Conservation (phyloP, 2,888 invertebrate genomes). For the Hybos culiciformis region DNA sequence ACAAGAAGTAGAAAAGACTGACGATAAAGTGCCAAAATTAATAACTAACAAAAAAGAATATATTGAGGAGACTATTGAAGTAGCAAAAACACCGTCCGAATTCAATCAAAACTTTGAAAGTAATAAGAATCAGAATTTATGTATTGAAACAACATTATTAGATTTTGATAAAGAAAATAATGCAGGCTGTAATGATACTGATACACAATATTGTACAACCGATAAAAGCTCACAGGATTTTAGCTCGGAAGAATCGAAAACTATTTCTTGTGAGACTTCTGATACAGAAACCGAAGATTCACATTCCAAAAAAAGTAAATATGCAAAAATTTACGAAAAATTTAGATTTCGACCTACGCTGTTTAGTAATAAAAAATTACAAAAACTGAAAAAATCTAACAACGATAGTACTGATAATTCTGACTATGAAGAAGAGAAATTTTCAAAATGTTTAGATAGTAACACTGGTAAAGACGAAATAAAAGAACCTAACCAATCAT, state of each 20-base stretch:
- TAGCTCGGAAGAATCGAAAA: not conserved
- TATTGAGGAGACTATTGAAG: not conserved
- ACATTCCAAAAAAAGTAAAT: constrained; percentile 11
- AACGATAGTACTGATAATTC: constrained; percentile 7
- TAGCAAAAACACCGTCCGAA: constrained; percentile 11
- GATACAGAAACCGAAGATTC: constrained; percentile 13
- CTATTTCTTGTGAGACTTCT: not conserved
- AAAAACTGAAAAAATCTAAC: constrained; percentile 11
- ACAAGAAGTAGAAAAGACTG: not conserved
- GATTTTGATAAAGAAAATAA: too few species aligned
- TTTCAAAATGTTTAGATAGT: too few species aligned
- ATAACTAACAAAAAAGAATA: not conserved
- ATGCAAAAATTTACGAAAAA: constrained; percentile 30
- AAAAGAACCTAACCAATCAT: constrained; percentile 50
- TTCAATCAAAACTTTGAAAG: too few species aligned
- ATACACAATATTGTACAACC: not conserved
- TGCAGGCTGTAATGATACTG: not conserved
- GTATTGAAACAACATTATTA: too few species aligned
- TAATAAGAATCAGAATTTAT: too few species aligned
- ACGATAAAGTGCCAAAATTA: not conserved
- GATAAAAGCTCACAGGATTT: not conserved
- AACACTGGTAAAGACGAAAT: constrained; percentile 16
- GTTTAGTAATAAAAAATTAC: not conserved
- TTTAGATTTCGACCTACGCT: constrained; percentile 25
- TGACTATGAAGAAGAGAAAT: constrained; percentile 16